Base-by-base conservation (phyloP, 2,888 invertebrate genomes). In the Phortica okadai region DNA sequence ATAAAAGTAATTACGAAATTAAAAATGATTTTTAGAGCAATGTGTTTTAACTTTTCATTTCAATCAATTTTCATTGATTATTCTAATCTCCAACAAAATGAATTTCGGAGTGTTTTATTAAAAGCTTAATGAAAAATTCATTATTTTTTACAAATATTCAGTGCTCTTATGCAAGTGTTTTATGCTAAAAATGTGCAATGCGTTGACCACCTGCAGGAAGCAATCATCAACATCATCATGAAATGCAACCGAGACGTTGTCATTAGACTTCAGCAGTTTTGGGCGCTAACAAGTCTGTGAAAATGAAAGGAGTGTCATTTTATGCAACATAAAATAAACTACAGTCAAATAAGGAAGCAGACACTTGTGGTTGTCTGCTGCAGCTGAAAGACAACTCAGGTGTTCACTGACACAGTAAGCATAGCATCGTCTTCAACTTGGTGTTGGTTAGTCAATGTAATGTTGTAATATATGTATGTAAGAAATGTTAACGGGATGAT, bases 141-240 rank as follows among this genome's bases (percentile, higher is more conserved):
- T 5, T 50, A 10, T 8, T 45, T 44, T 42, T 16, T 11, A 45
- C 44, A n/a, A 69, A 69, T 69, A 45, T 21, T 21, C 81, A 50
- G 50, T 64, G 76, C 78, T 85, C 50, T 50, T 3, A 50, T 14
- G 50, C 14, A 50, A 50, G 8, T 2, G 50, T 50, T 50, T 50
- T 11, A 2, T 50, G 50, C 50, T 50, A 14, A 50, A 50, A 14
- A 8, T 50, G 50, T 14, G 50, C 2, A 88, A 21, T 21, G 21
- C 88, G 82, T 85, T 88, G 88, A 84, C 88, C 82, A 85, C 77
- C 86, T 81, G 83, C 87, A 82, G 76, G 54, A 79, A 75, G 76
- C 50, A 50, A 50, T 14, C 8, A 6, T 14, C 50, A 50, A 11
- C 50, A 11, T 50, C 50, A 50, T 50, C 82, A 86, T 82, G 81